Evolutionary conservation across 2,113 vertebrate species (phyloP), one percentile per base, ranked within the genome.

Genomic region (Gorsachius goisagi): DNA sequence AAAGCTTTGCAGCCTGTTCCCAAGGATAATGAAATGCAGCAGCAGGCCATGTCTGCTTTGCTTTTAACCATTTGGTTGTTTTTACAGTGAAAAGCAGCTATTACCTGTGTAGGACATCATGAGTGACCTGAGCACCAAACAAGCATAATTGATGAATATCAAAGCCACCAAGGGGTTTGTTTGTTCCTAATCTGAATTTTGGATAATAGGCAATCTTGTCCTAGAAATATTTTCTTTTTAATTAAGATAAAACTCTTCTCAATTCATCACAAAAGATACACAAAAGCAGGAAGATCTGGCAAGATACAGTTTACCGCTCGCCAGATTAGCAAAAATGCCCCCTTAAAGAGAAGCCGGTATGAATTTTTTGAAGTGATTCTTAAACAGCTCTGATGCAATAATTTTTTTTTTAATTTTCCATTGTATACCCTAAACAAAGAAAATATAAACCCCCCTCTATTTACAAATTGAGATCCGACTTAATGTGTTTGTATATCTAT

Each of bases 21-120:
- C 76, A 58, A 11, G 84, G 87, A 84, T 91, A 86, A 97, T 91
- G 76, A 94, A 90, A 45, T 33, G 45, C 55, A 75, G 63, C 89
- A 94, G 59, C 63, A 73, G 91, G 75, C 9, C 10, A 50, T 7
- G 9, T 76, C 66, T 73, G 72, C 69, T 84, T 77, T 89, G 55
- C 14, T 76, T 85, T 86, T 89, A 89, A 89, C 63, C 33, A 18
- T 69, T 88, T 9, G 30, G 27, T 44, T 37, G 44, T 60, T 84
- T 80, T 66, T 47, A 33, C 27, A 39, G 2, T 16, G 41, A 41
- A 91, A 74, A 91, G 19, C 55, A 69, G 18, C 59, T 66, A 1
- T 66, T 80, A 18, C 0, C 20, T 23, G 1, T 37, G 41, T 68
- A 76, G 2, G 1, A 7, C 39, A 37, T 64, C 12, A 13, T 5